Evolutionary conservation across 2,888 invertebrate genomes (phyloP), one percentile per base, ranked within the genome.

Genomic region (Tetropium fuscum): DNA sequence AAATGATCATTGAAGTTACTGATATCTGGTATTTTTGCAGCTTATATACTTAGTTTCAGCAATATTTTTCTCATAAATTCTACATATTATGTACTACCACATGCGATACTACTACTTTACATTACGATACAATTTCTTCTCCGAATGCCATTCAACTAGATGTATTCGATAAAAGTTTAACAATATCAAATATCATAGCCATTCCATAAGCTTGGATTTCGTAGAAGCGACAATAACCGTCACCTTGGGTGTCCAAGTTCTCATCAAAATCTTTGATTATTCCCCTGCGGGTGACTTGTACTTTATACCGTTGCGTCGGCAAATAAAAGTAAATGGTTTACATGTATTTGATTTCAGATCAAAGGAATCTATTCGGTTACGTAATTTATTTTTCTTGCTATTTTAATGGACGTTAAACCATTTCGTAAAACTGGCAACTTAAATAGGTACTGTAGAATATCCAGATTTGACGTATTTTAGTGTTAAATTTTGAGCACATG

Each of bases 201-300:
- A 30, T 32, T 47, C 32, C 6, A 20, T 36, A 20, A 22, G 36
- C 22, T 48, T 48, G 15, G 20, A 15, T 20, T 48, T 48, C 48
- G 34, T 36, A 22, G 48, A 48, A 48, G 19, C 32, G 19, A 22
- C 36, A 48, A 48, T 48, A 34, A 19, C 25, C n/a, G 19, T 18
- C 34, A 34, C 44, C 22, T 48, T 48, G 48, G 36, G 48, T 48
- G 36, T 48, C 27, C 48, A 4, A 2, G 10, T 19, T 47, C 47
- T 47, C 47, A 47, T 32, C 32, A 34, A 47, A 32, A 32, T 18
- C 18, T 34, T 19, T 19, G n/a, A 20, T 10, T 32, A 32, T 13
- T 15, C 7, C 15, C 15, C 8, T 22, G 25, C n/a, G 25, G 6
- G 13, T 44, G 43, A 27, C 27, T 27, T 44, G 27, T 44, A 22